phyloP scores from a whole-genome alignment of 2,888 invertebrate species.

The Hypercompe scribonia region DNA sequence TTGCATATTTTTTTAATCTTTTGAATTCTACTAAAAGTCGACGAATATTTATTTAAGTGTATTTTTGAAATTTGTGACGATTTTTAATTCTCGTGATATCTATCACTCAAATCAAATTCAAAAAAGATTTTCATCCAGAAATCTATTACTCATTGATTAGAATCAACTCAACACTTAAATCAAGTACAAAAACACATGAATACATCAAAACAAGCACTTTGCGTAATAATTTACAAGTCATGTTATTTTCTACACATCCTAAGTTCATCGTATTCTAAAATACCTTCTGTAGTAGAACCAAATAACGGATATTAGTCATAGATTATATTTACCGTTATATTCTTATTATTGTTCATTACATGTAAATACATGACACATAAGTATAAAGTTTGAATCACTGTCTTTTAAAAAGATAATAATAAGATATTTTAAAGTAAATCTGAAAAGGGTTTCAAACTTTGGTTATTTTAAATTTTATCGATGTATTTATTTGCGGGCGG shows the following conservation, averaged over 20 bases:
- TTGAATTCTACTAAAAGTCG: too few species aligned
- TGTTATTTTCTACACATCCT: conserved; percentile 23
- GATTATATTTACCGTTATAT: conserved; percentile 30
- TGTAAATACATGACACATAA: neutral
- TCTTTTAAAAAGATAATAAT: too few species aligned
- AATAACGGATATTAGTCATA: conserved; percentile 27
- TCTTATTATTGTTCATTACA: neutral
- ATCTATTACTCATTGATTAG: too few species aligned
- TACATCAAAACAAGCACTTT: neutral
- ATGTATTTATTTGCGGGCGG: too few species aligned
- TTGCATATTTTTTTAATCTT: too few species aligned
- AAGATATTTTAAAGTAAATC: neutral
- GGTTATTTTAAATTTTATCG: too few species aligned
- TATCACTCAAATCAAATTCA: too few species aligned
- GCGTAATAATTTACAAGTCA: neutral
- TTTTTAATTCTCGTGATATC: too few species aligned
- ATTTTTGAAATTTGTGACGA: too few species aligned
- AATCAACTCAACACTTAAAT: neutral
- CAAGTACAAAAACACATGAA: neutral
- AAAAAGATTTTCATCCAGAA: too few species aligned
- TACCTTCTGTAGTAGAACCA: conserved; percentile 17
- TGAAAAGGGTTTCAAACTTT: neutral
- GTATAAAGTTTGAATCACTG: neutral
- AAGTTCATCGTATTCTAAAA: conserved; percentile 34
- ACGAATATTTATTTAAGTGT: too few species aligned